Evolutionary conservation across 2,888 invertebrate species (phyloP), one percentile per base, ranked within the genome.

Genomic region (Deilephila elpenor): DNA sequence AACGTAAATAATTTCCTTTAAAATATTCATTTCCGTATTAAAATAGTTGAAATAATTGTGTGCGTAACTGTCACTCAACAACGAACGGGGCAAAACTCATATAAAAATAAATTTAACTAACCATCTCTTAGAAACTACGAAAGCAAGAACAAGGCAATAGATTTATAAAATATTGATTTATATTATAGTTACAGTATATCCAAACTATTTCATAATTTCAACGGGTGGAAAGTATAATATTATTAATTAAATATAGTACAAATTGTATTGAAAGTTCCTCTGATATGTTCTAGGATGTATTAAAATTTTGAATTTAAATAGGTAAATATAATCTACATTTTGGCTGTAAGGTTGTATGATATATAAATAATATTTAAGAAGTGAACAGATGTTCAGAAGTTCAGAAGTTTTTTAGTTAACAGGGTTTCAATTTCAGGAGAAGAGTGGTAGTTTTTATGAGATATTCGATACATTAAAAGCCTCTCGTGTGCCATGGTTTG

Each of bases 211-310:
- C 70, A 74, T 71, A 59, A 59, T 60, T 71, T 71, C 60, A 71
- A 71, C 60, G 44, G 60, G 71, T 71, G 71, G 71, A 71, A 71
- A 60, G 71, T 71, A 60, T 60, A 79, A 71, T 73, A 34, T 53
- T 53, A 74, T 44, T 53, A 74, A 70, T 11, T 76, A 75, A 70
- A 29, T 75, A 73, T 61, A 79, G 73, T 75, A 74, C 73, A 75
- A 75, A 73, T 62, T 14, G 72, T 75, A 72, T 79, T 72, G 74
- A 87, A 86, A 88, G 51, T 86, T 88, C 83, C 75, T 79, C 78
- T 87, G 89, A 89, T 89, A 88, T 88, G 88, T 88, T 79, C 83
- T 72, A 77, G 77, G 77, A 78, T 71, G 76, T 78, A 34, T 37
- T 37, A 34, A 44, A 17, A 59, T 32, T 71, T 59, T 34, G 19